phyloP scores from a whole-genome alignment of 2,888 invertebrate genomes.

The Erebia palarica region DNA sequence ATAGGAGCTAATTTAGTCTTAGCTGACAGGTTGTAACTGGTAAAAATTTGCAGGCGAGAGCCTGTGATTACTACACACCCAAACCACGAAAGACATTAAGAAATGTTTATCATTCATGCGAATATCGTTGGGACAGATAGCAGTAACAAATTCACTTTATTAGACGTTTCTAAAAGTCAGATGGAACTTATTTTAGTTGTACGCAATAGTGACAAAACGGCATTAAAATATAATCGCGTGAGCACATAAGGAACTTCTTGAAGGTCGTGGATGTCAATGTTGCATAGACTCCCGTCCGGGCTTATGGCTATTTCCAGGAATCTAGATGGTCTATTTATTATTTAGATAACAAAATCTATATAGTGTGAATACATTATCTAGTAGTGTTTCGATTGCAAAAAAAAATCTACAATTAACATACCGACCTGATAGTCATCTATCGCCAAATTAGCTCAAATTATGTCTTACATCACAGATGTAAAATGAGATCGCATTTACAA shows the following conservation, averaged over 20 bases:
- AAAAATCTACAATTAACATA: not conserved
- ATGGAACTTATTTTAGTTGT: too few relatives aligned
- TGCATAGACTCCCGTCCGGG: not conserved
- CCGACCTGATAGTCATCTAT: not conserved
- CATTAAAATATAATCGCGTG: too few relatives aligned
- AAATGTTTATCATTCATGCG: too few relatives aligned
- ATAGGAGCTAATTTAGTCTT: slow-evolving; percentile 15
- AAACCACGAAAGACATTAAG: not conserved
- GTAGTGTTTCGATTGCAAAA: not conserved
- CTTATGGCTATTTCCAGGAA: not conserved
- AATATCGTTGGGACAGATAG: too few relatives aligned
- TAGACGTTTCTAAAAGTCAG: too few relatives aligned
- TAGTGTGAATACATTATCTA: not conserved
- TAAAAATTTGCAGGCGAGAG: not conserved
- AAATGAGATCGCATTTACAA: slow-evolving; percentile 21
- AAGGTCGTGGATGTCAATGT: not conserved
- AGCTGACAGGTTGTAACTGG: not conserved
- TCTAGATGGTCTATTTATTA: not conserved
- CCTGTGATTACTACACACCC: not conserved
- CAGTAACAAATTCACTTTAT: too few relatives aligned
- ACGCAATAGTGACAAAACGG: too few relatives aligned
- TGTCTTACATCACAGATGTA: slow-evolving; percentile 48
- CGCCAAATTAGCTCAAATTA: slow-evolving; percentile 2
- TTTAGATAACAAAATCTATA: not conserved
- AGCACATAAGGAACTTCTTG: too few relatives aligned